phyloP scores from a whole-genome alignment of 2,888 invertebrate species.

The Aromia moschata region DNA sequence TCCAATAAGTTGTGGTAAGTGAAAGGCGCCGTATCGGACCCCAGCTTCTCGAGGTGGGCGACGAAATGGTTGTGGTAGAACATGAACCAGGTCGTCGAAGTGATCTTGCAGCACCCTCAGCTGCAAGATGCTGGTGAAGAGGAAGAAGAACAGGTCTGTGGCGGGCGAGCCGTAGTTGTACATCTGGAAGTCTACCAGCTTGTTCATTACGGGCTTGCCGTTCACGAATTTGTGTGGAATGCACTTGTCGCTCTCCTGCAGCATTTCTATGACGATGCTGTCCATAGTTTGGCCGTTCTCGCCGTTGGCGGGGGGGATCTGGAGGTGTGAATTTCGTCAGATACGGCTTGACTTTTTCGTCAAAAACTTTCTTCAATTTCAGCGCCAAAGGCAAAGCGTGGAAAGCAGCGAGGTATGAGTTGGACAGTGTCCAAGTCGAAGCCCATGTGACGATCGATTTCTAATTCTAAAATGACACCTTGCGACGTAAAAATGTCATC shows the following conservation, averaged over 20 bases:
- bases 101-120: slow-evolving; percentile 10
- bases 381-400: slow-evolving; percentile 66
- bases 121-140: slow-evolving; percentile 41
- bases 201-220: slow-evolving; percentile 34
- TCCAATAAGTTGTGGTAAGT: slow-evolving; percentile 18
- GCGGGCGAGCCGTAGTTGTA: slow-evolving; percentile 45
- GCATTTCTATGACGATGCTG: slow-evolving; percentile 17
- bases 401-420: slow-evolving; percentile 63
- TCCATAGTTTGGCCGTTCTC: not conserved
- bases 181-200: slow-evolving; percentile 49
- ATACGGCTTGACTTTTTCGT: slow-evolving; percentile 50
- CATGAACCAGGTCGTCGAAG: slow-evolving; percentile 20
- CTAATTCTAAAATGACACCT: no score
- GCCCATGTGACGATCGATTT: slow-evolving; percentile 60
- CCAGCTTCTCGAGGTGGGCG: slow-evolving; percentile 7
- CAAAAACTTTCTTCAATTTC: slow-evolving; percentile 58
- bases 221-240: slow-evolving; percentile 50
- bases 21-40: slow-evolving; percentile 11
- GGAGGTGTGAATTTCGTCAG: not conserved
- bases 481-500: no score
- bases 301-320: not conserved
- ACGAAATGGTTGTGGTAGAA: slow-evolving; percentile 19
- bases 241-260: slow-evolving; percentile 28
- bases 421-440: slow-evolving; percentile 62
- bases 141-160: slow-evolving; percentile 47